Base-by-base conservation (phyloP, 2,113 vertebrate species). In the Hippolais icterina region DNA sequence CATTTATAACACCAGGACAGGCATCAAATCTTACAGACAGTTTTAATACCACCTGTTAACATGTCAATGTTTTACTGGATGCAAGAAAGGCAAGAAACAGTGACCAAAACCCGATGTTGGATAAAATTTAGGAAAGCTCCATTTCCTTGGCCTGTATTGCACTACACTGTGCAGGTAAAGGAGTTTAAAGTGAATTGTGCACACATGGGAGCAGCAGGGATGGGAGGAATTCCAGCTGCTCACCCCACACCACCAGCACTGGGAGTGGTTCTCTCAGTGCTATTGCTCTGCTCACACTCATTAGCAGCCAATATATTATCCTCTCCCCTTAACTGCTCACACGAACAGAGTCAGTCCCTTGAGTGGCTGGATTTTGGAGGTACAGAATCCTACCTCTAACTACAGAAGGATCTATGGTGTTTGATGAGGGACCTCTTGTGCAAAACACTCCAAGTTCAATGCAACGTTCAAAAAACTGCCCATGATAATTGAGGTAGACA, bases 191-290 rank as follows among this genome's bases (percentile, higher is more conserved):
- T 19, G 24, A 60, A 9, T 15, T 37, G 22, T 15, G 28, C 41
- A 22, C 1, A 1, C 12, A 3, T 1, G 9, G 1, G 23, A 57
- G 28, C 14, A 56, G 24, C 0, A 5, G 60, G 10, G 15, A 5
- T 89, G n/a, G 53, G 52, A n/a, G 37, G 47, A 78, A 27, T 27
- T 27, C 41, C 37, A 61, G 53, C 12, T 74, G 35, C 60, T 77
- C 49, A 24, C 11, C 22, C 46, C 21, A 3, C 56, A 12, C 2
- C 42, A 61, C 8, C 28, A n/a, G 29, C 10, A 5, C 44, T 11
- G 21, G 28, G 35, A 41, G 10, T 0, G 3, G 6, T 7, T 78
- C 54, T 5, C 33, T 77, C 8, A 1, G 11, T 5, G 4, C 23
- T 46, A 1, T 1, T 79, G 46, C 15, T 85, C 70, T 52, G 15